Conservation (phyloP, 2,113 vertebrate genomes). For the Pontoporia blainvillei region DNA sequence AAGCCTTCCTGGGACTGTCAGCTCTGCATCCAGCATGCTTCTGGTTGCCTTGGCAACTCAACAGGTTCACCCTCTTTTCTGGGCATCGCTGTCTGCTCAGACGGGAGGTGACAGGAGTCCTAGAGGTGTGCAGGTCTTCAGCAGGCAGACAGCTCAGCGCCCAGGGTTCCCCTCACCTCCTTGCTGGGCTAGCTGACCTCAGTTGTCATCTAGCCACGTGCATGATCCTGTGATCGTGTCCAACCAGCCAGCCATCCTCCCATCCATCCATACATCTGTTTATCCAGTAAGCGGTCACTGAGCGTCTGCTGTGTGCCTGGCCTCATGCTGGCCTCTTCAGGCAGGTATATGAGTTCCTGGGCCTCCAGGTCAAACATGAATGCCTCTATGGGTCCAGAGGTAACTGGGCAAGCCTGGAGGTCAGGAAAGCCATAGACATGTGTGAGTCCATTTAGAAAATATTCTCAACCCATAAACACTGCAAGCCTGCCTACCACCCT, state of each 20-base stretch:
- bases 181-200: not conserved
- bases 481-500: not conserved
- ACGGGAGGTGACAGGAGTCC: slow-evolving; percentile 16
- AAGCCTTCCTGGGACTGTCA: not conserved
- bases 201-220: not conserved
- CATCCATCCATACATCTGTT: not conserved
- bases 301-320: not conserved
- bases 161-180: not conserved
- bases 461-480: not conserved
- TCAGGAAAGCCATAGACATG: not conserved
- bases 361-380: not conserved
- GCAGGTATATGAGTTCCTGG: not conserved
- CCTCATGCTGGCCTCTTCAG: not conserved
- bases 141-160: not conserved
- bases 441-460: not conserved
- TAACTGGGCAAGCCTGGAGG: not conserved
- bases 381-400: not conserved
- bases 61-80: slow-evolving; percentile 51
- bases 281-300: not conserved
- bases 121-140: not conserved
- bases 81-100: slow-evolving; percentile 38
- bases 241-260: not conserved
- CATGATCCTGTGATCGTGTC: not conserved
- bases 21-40: not conserved
- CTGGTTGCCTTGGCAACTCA: slow-evolving; percentile 65